These are phyloP conservation scores for Macroglossus sobrinus DNA, from an alignment of 2,113 vertebrate species.

Conservation along the genomic window DNA sequence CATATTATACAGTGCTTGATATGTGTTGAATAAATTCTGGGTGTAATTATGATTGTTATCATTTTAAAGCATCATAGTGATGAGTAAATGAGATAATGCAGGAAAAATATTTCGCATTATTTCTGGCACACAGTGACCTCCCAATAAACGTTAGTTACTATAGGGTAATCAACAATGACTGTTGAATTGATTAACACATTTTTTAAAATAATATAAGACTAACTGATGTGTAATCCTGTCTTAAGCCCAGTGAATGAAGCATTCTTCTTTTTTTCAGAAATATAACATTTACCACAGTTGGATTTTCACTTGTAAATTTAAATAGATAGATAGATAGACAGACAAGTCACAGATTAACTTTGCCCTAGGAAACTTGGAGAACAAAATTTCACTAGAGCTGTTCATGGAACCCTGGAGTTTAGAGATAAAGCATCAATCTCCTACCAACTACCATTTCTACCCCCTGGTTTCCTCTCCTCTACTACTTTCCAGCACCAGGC, in stretches of 20 bases:
- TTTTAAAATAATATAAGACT: background rate
- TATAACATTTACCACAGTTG: background rate
- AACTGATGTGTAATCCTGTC: background rate
- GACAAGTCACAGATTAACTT: background rate
- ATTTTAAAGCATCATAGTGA: background rate
- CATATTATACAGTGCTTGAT: background rate
- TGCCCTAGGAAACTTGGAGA: background rate
- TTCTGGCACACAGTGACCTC: background rate
- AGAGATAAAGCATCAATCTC: background rate
- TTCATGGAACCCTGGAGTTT: background rate
- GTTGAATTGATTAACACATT: background rate
- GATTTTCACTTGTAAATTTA: conserved; percentile 2
- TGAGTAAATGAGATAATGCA: background rate
- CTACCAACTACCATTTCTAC: background rate
- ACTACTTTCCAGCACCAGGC: background rate
- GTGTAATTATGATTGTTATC: background rate
- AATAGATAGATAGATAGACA: background rate
- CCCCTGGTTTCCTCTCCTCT: background rate
- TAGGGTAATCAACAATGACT: background rate
- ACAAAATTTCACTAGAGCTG: background rate
- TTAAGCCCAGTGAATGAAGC: background rate
- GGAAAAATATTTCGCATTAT: background rate
- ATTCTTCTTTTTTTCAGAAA: conserved; percentile 9
- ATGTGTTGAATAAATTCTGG: background rate
- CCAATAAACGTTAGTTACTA: background rate